A percentile compares a stretch with the other conserved stretches of the same genome.
Conservation (phyloP, 2,888 invertebrate genomes). For the Carabus problematicus region DNA sequence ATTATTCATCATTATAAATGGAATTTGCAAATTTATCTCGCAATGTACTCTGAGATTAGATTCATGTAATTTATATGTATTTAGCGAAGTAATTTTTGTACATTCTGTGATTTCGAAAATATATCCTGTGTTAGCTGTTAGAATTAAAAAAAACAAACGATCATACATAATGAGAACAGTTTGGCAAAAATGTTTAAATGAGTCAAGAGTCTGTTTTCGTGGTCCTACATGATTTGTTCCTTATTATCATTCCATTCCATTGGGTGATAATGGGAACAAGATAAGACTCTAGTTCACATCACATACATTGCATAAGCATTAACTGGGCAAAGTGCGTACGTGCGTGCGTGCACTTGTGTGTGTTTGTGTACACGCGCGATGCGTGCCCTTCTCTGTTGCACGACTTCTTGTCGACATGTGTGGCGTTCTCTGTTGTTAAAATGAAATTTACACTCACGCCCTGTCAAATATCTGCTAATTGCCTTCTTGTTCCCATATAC, state of each 20-base stretch:
- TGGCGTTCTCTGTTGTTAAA: constrained; percentile 1
- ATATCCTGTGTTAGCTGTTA: no score
- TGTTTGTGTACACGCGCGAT: background rate
- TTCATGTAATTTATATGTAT: no score
- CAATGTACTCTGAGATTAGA: background rate
- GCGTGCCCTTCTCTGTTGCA: background rate
- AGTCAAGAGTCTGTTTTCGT: no score
- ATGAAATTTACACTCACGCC: constrained; percentile 1
- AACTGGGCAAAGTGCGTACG: background rate
- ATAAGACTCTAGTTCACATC: constrained; percentile 37
- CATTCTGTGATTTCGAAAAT: background rate
- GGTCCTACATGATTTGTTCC: constrained; percentile 7
- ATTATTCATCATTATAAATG: background rate
- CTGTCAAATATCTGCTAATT: background rate
- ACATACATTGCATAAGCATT: constrained; percentile 16
- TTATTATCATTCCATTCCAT: constrained; percentile 41
- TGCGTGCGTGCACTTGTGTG: constrained; percentile 7
- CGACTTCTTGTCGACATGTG: background rate
- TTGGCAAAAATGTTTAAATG: no score
- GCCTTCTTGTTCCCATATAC: background rate
- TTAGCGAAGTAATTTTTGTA: no score
- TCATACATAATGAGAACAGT: no score
- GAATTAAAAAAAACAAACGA: background rate
- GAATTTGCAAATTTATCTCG: background rate
- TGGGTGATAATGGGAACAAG: constrained; percentile 42